Evolutionary conservation across 2,797 vertebrate genomes (phyloP).

Genomic region (Taeniopygia guttata): DNA sequence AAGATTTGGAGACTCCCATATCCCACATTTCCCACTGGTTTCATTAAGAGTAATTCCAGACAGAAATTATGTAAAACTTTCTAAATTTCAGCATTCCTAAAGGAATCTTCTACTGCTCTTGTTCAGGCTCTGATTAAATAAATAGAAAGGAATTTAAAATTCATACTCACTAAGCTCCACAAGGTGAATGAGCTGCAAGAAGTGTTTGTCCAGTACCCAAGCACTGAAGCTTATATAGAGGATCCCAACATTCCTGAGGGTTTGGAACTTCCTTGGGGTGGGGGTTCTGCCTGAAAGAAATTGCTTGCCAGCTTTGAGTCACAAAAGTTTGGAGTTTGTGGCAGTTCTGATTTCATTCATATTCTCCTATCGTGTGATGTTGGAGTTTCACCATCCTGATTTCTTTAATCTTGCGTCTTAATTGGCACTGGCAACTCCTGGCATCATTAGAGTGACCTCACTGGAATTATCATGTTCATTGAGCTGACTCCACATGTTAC

Average conservation of each 20-base stretch:
- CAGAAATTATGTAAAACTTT: fast-evolving
- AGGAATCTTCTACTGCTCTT: not conserved
- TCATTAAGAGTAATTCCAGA: not conserved
- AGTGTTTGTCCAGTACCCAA: not conserved
- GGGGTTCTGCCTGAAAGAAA: not conserved
- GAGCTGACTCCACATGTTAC: slow-evolving; percentile 13
- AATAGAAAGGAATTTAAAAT: not conserved
- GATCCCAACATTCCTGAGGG: not conserved
- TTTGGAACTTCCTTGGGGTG: not conserved
- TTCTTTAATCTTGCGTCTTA: slow-evolving; percentile 33
- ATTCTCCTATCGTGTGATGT: not conserved
- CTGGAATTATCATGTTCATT: not conserved
- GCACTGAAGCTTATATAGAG: not conserved
- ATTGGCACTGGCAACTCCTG: not conserved
- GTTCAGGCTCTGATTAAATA: not conserved
- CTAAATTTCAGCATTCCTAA: not conserved
- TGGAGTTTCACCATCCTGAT: not conserved
- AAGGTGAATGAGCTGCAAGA: fast-evolving
- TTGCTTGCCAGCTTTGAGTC: not conserved
- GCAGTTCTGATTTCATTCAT: not conserved
- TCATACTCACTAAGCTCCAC: not conserved
- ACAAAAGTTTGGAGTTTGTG: not conserved
- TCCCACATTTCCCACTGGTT: not conserved
- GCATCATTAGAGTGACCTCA: slow-evolving; percentile 4
- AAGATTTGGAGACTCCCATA: not conserved